These are phyloP conservation scores for Lasioglossum leucozonium DNA, from an alignment of 2,888 invertebrate genomes.

Conservation along the genomic window DNA sequence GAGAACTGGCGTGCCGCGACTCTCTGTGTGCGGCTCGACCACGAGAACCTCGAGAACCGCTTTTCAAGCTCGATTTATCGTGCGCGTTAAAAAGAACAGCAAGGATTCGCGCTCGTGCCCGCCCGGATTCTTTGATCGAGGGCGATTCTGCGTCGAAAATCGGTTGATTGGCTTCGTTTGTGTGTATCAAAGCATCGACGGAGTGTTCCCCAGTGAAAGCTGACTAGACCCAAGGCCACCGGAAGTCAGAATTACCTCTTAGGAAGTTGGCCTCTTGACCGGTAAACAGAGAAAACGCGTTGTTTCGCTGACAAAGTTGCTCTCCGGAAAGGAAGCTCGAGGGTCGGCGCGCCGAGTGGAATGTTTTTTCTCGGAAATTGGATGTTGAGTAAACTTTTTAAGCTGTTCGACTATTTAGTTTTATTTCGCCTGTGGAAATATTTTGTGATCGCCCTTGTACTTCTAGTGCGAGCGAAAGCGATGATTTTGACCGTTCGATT, in stretches of 20 bases:
- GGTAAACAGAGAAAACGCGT: not conserved
- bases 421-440: not conserved
- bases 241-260: not conserved
- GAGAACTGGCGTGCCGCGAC: constrained; percentile 25
- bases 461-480: too few species aligned
- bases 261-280: not conserved
- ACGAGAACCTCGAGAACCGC: constrained; percentile 9
- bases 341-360: not conserved
- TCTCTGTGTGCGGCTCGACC: not conserved
- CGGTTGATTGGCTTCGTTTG: constrained; percentile 17
- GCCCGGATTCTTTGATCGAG: constrained; percentile 22
- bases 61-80: constrained; percentile 39
- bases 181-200: not conserved
- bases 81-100: constrained; percentile 16
- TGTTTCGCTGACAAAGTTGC: not conserved
- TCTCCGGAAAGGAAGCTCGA: not conserved
- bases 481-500: too few species aligned
- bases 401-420: not conserved
- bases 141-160: constrained; percentile 21
- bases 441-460: too few species aligned
- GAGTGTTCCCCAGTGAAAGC: not conserved
- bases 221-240: not conserved
- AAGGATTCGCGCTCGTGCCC: not conserved
- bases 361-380: not conserved
- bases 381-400: not conserved